Conservation (phyloP, 2,113 vertebrate genomes). For the Meleagris gallopavo region DNA sequence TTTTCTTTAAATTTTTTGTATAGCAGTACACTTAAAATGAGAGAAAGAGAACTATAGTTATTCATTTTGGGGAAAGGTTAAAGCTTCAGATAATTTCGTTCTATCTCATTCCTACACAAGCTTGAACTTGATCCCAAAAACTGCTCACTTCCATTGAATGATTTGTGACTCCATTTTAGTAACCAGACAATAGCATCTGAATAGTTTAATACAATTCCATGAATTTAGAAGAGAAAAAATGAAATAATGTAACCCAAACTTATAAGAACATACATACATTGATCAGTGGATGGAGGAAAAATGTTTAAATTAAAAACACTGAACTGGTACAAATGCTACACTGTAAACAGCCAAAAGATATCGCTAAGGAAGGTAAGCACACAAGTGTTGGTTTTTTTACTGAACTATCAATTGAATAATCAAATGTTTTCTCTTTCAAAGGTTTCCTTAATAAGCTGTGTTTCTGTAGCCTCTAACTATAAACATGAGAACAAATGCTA, state of each 20-base stretch:
- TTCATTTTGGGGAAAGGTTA: neutral
- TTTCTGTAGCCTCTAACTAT: neutral
- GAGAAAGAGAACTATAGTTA: neutral
- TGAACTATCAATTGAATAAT: neutral
- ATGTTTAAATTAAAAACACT: neutral
- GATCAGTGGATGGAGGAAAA: neutral
- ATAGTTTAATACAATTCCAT: neutral
- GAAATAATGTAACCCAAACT: neutral
- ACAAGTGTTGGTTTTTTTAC: neutral
- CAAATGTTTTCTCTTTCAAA: neutral
- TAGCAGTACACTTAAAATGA: neutral
- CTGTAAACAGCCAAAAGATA: neutral
- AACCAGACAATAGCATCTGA: neutral
- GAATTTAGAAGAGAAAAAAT: neutral
- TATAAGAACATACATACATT: neutral
- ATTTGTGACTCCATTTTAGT: neutral
- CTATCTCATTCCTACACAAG: neutral
- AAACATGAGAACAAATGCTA: neutral
- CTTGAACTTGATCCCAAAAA: slow-evolving; percentile 3
- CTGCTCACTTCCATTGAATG: neutral
- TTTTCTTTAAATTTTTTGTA: neutral
- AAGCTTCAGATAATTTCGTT: neutral
- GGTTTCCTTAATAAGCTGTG: neutral
- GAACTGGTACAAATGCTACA: neutral
- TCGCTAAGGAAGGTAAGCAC: neutral